phyloP scores from a whole-genome alignment of 2,888 invertebrate species.

The Drosophila anomalata region DNA sequence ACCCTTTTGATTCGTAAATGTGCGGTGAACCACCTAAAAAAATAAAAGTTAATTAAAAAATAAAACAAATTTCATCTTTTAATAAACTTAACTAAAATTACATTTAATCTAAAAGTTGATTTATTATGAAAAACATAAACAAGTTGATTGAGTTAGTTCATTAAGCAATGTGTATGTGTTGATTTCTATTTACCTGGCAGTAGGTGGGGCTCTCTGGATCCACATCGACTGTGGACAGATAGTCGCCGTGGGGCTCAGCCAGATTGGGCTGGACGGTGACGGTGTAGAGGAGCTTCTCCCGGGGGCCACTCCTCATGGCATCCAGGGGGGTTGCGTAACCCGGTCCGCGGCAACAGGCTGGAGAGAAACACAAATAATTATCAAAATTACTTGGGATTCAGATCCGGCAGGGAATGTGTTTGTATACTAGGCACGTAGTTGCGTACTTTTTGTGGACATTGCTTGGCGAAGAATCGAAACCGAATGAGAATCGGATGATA shows the following conservation, averaged over 20 bases:
- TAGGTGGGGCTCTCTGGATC: constrained; percentile 94
- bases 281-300: constrained; percentile 95
- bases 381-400: constrained; percentile 20
- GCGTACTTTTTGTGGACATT: constrained; percentile 60
- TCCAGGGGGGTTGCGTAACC: constrained; percentile 92
- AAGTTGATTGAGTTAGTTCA: not conserved
- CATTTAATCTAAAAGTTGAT: not conserved
- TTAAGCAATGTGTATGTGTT: not conserved
- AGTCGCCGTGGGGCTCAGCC: constrained; percentile 89
- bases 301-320: constrained; percentile 92
- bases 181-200: constrained; percentile 87
- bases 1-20: constrained; percentile 89
- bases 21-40: constrained; percentile 92
- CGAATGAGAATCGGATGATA: constrained; percentile 25
- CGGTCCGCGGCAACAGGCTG: constrained; percentile 86
- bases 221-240: constrained; percentile 95
- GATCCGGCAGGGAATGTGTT: constrained; percentile 7
- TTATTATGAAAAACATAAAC: not conserved
- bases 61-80: not conserved
- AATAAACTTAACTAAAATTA: not conserved
- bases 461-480: constrained; percentile 31
- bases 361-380: constrained; percentile 23
- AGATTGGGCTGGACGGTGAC: constrained; percentile 92
- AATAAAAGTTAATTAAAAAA: not conserved
- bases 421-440: constrained; percentile 6